Evolutionary conservation across 2,113 vertebrate species (phyloP), one percentile per base, ranked within the genome.

Genomic region (Lonchura striata): DNA sequence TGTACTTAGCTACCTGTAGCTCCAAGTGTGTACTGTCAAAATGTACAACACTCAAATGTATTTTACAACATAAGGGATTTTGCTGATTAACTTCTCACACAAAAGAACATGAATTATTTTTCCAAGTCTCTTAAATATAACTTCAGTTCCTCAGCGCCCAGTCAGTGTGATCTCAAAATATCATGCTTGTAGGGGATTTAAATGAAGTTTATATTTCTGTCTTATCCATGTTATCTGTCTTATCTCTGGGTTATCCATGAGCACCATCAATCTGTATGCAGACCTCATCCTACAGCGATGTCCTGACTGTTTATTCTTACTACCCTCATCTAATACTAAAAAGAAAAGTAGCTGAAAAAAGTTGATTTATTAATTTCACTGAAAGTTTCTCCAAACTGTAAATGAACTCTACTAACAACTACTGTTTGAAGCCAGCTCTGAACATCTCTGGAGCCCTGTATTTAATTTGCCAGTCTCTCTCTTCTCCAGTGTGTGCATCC

Each of bases 401-500:
- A 52, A 25, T 50, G 13, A 41, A 79, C 64, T 85, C 44, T 25
- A 30, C 11, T n/a, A 59, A 69, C 9, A 71, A 23, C 11, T 22
- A 33, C 3, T 28, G 11, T 52, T 57, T 60, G 44, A 44, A 84
- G 15, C 5, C 10, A 33, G 6, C 17, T 83, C 68, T 76, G 28
- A 64, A 63, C 37, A 21, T 3, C 3, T 7, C 24, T 3, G 28
- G 28, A 57, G 25, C 22, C 10, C 9, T 3, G 0, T n/a, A 69
- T 28, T 87, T 53, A 42, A 84, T 42, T 6, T 65, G 9, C 33
- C 35, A 64, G 16, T n/a, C 50, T 12, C 25, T 39, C 42, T 72
- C 33, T 86, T 70, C 49, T 35, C n/a, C 46, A 18, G 0, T 18
- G 23, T 16, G 22, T 27, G 23, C 4, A 59, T 27, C n/a, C 52